Base-by-base conservation (phyloP, 2,888 invertebrate genomes). In the Octonoba sinensis region DNA sequence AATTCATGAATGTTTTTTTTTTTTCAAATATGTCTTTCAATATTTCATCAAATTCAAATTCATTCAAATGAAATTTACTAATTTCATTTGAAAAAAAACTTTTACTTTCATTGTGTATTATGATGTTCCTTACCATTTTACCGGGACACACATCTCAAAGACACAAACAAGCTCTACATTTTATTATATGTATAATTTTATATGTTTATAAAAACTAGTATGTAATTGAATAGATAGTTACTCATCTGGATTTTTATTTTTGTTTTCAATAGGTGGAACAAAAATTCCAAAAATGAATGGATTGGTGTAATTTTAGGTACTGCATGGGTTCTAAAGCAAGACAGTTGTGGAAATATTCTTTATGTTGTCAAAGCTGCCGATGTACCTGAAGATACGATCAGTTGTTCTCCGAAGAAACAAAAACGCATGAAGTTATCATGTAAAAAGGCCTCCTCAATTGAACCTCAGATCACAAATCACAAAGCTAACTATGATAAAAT, bases 231-330 rank as follows among this genome's bases (percentile, higher is more conserved):
- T 0, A 20, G 8, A 3, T 16, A 18, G 4, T 22, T 6, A 59
- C 16, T 16, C 59, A 54, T 18, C 54, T 11, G 3, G 27, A 74
- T n/a, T 1, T 24, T 64, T n/a, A 46, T 1, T 36, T 36, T 36
- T 8, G 11, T 11, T 36, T 36, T 65, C 56, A 49, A 51, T 54
- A 94, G 94, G 86, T 94, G 94, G 94, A 90, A 88, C 74, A 87
- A 88, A 74, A 86, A 51, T 20, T 24, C 46, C 27, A 59, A 64
- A 56, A 64, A 57, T 60, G 77, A 77, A 47, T 84, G 82, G 82
- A 59, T 47, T 16, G 79, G 81, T 22, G 65, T 77, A n/a, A 59
- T 84, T 62, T 64, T 64, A 27, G 66, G 27, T 11, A 13, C 54
- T 44, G 54, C 82, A 15, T 84, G 76, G 51, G 44, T 66, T n/a